Base-by-base conservation (phyloP, 2,113 vertebrate genomes). In the Dascyllus trimaculatus region DNA sequence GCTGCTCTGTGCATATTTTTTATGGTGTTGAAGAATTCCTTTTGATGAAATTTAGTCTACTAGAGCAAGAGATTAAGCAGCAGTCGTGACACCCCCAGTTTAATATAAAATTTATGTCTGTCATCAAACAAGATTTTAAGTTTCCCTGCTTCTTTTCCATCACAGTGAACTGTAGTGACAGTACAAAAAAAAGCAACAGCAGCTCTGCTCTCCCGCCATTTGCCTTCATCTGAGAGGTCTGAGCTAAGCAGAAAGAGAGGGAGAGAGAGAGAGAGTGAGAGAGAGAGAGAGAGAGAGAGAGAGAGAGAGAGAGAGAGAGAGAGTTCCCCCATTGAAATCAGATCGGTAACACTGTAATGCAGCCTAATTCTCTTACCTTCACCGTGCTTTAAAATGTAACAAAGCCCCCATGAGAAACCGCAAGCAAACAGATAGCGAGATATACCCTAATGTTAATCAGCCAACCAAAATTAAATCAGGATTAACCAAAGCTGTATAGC, bases 391-490 rank as follows among this genome's bases (percentile, higher is more conserved):
- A 61, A 79, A n/a, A 70, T 61, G 70, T 61, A 87, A 87, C 87
- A 80, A 87, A 91, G 78, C 75, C 59, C 80, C 79, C 87, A 85
- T 81, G 88, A 88, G 88, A 88, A 90, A 86, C 73, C 69, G 63
- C 32, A 3, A 58, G 54, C 64, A 78, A 85, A 83, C 21, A 81
- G 79, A 92, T 82, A 86, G 67, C 51, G 65, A 88, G 82, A 82
- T 88, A 86, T 75, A 54, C 22, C 17, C 56, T 17, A 68, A 81
- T 51, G 80, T 82, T 85, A 86, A 90, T 89, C 68, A 90, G 63
- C 57, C 85, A 26, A 71, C 72, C 81, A 85, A 86, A 93, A 92
- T 92, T 91, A 93, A 92, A 93, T 81, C 76, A 68, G 88, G 93
- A 94, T 94, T 93, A 90, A 84, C 78, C 78, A 76, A 51, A 81